These are phyloP conservation scores for Synanceia verrucosa DNA, from an alignment of 2,797 vertebrate species.

Conservation along the genomic window DNA sequence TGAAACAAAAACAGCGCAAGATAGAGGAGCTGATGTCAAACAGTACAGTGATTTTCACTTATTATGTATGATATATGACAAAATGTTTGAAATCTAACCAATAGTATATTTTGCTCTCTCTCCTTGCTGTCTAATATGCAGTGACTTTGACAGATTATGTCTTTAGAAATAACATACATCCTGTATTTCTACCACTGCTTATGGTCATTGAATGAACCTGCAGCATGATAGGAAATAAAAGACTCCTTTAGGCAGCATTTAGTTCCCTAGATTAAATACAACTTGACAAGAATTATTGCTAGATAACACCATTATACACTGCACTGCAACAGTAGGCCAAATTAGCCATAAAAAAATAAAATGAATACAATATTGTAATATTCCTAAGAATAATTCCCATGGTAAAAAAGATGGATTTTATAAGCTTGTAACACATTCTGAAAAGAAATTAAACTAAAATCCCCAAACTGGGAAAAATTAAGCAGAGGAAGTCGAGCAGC, in stretches of 20 bases:
- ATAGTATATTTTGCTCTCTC: neutral
- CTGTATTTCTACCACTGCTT: neutral
- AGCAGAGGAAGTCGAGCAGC: conserved; percentile 17
- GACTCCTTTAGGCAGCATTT: neutral
- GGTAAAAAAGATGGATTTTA: conserved; percentile 2
- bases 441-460: conserved; percentile 42
- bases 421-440: conserved; percentile 2
- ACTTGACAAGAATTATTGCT: conserved; percentile 1
- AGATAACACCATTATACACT: neutral
- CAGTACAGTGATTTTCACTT: neutral
- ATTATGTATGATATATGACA: neutral
- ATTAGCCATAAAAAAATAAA: conserved; percentile 5
- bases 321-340: neutral
- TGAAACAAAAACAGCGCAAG: neutral
- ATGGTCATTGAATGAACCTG: neutral
- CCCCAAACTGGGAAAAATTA: conserved; percentile 18
- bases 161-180: neutral
- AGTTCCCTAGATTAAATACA: neutral
- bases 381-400: conserved; percentile 5
- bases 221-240: neutral
- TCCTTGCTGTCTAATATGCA: neutral
- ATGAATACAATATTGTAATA: neutral
- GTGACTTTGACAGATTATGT: neutral
- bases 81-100: neutral
- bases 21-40: neutral